Base-by-base conservation (phyloP, 2,797 vertebrate genomes). In the Sebastes taczanowskii region DNA sequence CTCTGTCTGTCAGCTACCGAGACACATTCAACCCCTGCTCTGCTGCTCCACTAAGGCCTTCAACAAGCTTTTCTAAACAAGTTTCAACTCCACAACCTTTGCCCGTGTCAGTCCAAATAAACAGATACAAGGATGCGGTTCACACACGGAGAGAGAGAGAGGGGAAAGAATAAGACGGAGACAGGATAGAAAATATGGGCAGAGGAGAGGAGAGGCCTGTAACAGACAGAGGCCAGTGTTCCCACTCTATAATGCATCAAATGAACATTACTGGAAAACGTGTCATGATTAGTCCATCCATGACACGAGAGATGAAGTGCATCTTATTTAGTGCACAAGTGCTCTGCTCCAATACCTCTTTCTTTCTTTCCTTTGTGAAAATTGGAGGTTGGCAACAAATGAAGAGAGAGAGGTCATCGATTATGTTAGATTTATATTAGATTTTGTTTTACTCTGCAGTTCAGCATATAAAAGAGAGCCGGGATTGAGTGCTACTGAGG, bases 41-140 rank as follows among this genome's bases (percentile, higher is more conserved):
- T 42, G 72, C 78, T 80, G 77, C 85, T 86, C 71, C 74, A 20
- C 79, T 68, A 42, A 81, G 79, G 70, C 82, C 75, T 65, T 82
- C 86, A 61, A 49, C 83, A 63, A 78, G 84, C 82, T 88, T 67
- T 81, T 83, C 82, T 70, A 85, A 89, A 91, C 87, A 77, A 74
- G 74, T 81, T 88, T 87, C 89, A 88, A 80, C 85, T 81, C 85
- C 64, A 64, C 82, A 78, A 67, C 88, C 87, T 86, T 83, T 80
- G 69, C 85, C 71, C 18, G 25, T 65, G 85, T 93, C 92, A 67
- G 83, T 86, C 84, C 80, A 89, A 80, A 93, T 89, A 90, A 93
- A 88, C 86, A 86, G 76, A 81, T 84, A 87, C 88, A 86, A 77
- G 76, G 63, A 76, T 67, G 84, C 27, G 53, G 80, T 71, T 70